Evolutionary conservation across 2,113 vertebrate species (phyloP), one percentile per base, ranked within the genome.

Genomic region (Galeopterus variegatus): DNA sequence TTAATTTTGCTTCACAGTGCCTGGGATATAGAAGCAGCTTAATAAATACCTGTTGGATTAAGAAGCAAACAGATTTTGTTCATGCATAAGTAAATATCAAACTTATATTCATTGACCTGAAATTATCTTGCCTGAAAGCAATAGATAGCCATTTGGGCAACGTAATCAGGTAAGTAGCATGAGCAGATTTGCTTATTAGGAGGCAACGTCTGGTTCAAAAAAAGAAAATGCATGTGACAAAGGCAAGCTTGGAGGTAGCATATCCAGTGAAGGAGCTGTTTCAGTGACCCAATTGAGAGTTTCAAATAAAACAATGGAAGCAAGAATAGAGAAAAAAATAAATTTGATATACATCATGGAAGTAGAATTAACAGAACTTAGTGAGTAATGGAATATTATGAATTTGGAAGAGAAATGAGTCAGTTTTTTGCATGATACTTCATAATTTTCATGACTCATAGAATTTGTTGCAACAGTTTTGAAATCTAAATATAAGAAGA

Each of bases 331-430:
- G 17, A 81, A 60, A 88, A 90, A 90, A 81, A 41, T 69, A 6
- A 80, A 91, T 81, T 54, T 77, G 65, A 52, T 56, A 52, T 6
- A 58, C 7, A 60, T 73, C 2, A 62, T 8, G 28, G 31, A 60
- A 75, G 24, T 58, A 86, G 23, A 97, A 92, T 70, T 62, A 95
- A 56, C 54, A 65, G 62, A 84, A 90, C 28, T 96, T 86, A 79
- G 24, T 95, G 48, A 95, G 26, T 92, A 85, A 58, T 83, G 80
- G 1, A 5, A 58, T 94, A 10, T 14, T 82, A 12, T 70, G 3
- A 33, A 80, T 70, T 75, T 54, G 69, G 18, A 83, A 84, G 54
- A 92, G 21, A 95, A 90, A 90, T 33, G 31, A 83, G 58, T 73
- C 10, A 2, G 10, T 58, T 72, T 89, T 93, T 45, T 33, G 69